Percentiles rank a stretch among this genome's conserved stretches.
These are phyloP conservation scores for Acipenser transmontanus DNA, from an alignment of 2,797 vertebrate genomes.

Conservation along the genomic window DNA sequence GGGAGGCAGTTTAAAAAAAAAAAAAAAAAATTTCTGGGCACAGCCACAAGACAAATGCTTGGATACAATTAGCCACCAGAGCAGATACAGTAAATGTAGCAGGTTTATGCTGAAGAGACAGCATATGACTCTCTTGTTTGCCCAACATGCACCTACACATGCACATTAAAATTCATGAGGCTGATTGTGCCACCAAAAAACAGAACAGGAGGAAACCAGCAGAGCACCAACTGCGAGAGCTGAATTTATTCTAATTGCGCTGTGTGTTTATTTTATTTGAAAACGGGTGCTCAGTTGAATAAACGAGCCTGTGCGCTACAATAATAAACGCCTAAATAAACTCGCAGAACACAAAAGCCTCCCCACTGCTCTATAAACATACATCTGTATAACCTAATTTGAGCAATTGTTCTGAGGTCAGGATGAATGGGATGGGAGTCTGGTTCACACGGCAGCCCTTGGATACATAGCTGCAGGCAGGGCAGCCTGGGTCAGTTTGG, in stretches of 20 bases:
- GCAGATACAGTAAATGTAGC: not conserved
- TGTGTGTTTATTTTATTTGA: slow-evolving; percentile 37
- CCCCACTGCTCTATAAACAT: slow-evolving; percentile 16
- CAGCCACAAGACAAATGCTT: too few relatives aligned
- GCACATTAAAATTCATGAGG: slow-evolving; percentile 51
- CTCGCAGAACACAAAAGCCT: slow-evolving; percentile 1
- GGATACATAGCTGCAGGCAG: slow-evolving; percentile 35
- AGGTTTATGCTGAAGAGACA: not conserved
- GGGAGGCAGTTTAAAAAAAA: too few relatives aligned
- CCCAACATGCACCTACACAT: slow-evolving; percentile 44
- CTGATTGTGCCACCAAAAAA: slow-evolving; percentile 52
- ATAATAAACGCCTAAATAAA: slow-evolving; percentile 23
- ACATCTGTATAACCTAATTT: slow-evolving; percentile 22
- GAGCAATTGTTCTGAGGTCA: slow-evolving; percentile 23
- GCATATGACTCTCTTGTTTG: not conserved
- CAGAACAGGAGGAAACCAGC: slow-evolving; percentile 35
- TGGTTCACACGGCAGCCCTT: slow-evolving; percentile 29
- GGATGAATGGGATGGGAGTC: slow-evolving; percentile 26
- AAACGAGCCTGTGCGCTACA: slow-evolving; percentile 13
- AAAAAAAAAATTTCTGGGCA: too few relatives aligned
- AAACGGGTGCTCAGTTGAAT: slow-evolving; percentile 20
- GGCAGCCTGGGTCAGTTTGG: slow-evolving; percentile 40
- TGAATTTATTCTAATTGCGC: slow-evolving; percentile 51
- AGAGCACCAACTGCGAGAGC: slow-evolving; percentile 47
- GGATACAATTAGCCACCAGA: not conserved